These are phyloP conservation scores for Bradypus variegatus DNA, from an alignment of 2,797 vertebrate genomes.

Conservation along the genomic window DNA sequence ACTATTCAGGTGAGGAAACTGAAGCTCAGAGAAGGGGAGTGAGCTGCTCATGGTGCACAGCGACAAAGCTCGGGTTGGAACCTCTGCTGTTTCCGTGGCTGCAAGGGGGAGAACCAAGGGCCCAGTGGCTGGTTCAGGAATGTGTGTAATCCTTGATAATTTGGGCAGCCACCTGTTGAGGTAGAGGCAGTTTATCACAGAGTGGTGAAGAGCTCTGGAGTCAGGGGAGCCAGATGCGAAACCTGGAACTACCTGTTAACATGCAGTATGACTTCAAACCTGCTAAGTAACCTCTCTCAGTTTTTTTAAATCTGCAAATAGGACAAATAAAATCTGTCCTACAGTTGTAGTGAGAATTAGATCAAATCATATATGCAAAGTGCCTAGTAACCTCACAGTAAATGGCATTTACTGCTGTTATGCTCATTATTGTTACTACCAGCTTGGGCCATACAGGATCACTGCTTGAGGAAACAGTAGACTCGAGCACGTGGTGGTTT, in stretches of 20 bases:
- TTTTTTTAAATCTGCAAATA: neutral
- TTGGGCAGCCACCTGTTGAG: neutral
- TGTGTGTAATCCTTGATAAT: neutral
- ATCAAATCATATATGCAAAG: neutral
- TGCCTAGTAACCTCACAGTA: neutral
- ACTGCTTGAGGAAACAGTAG: neutral
- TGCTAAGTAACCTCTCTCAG: neutral
- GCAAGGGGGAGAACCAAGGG: neutral
- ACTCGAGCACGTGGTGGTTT: neutral
- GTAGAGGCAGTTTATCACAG: neutral
- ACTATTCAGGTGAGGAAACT: neutral
- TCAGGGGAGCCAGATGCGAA: neutral
- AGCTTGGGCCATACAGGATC: neutral
- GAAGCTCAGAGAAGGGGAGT: neutral
- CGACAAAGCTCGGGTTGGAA: neutral
- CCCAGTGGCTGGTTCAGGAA: neutral
- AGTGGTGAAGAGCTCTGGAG: neutral
- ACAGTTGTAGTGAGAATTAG: neutral
- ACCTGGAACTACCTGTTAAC: neutral
- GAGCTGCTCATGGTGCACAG: rapidly evolving
- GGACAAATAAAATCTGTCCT: neutral
- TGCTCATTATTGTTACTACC: neutral
- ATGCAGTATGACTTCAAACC: neutral
- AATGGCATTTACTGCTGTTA: neutral
- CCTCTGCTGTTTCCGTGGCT: neutral